phyloP scores from a whole-genome alignment of 2,888 invertebrate genomes.

The Xanthorhoe designata region DNA sequence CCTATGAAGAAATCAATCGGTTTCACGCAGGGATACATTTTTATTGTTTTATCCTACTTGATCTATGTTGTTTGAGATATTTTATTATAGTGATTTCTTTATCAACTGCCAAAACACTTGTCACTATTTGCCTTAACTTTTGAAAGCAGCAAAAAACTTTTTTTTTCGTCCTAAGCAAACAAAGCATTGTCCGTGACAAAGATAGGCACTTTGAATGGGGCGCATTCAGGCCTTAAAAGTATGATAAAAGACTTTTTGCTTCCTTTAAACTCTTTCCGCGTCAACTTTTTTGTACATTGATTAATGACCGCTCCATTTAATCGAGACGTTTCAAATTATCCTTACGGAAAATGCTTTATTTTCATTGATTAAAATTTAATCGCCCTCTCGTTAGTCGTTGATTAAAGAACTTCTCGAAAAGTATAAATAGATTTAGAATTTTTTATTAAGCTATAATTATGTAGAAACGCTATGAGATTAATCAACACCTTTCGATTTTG shows the following conservation, averaged over 20 bases:
- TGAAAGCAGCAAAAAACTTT: constrained; percentile 27
- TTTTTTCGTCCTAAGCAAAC: constrained; percentile 45
- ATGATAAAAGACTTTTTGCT: constrained; percentile 65
- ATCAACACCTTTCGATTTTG: constrained; percentile 42
- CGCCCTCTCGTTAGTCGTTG: constrained; percentile 36
- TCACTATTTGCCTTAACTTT: constrained; percentile 13
- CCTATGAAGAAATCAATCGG: constrained; percentile 67
- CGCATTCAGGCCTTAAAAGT: constrained; percentile 51
- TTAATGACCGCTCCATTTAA: constrained; percentile 65
- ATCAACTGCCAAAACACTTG: constrained; percentile 34
- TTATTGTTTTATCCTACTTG: constrained; percentile 64
- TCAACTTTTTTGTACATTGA: constrained; percentile 67
- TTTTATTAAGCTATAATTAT: neutral
- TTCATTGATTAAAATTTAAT: constrained; percentile 56
- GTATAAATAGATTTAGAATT: neutral
- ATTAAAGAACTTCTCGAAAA: constrained; percentile 16
- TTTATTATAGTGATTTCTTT: constrained; percentile 35
- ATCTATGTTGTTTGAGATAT: constrained; percentile 43
- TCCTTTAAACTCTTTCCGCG: constrained; percentile 63
- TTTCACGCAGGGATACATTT: constrained; percentile 59
- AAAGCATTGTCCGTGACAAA: constrained; percentile 49
- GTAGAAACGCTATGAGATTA: constrained; percentile 1
- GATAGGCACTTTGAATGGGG: constrained; percentile 56
- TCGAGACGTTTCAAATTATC: constrained; percentile 55
- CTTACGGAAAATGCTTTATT: constrained; percentile 53